These are phyloP conservation scores for Pocillopora damicornis DNA, from an alignment of 64 coral and sea anemone species.

Conservation along the genomic window DNA sequence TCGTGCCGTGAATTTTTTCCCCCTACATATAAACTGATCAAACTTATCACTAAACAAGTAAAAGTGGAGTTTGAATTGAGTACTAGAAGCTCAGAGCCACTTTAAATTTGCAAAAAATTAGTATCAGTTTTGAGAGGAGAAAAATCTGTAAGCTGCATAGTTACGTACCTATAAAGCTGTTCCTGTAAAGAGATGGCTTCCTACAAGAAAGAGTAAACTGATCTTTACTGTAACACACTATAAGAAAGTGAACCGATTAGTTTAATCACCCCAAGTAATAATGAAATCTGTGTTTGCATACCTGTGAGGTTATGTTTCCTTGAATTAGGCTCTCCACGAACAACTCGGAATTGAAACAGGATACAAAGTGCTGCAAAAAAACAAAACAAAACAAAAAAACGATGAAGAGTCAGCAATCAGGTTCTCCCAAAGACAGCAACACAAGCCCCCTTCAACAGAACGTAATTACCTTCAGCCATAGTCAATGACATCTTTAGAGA, in stretches of 20 bases:
- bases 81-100: no score
- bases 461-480: no score
- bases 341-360: conserved; percentile 65
- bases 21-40: no score
- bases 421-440: no score
- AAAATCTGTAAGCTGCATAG: background rate
- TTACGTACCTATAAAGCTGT: conserved; percentile 39
- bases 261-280: background rate
- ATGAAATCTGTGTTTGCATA: conserved; percentile 1
- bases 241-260: no score
- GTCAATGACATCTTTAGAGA: background rate
- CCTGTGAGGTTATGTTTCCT: conserved; percentile 78
- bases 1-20: no score
- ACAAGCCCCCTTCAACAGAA: no score
- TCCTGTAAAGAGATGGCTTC: conserved; percentile 58
- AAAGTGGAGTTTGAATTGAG: no score
- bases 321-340: conserved; percentile 84
- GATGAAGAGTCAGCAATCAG: no score
- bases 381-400: background rate
- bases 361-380: conserved; percentile 70
- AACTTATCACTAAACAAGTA: no score
- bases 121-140: no score
- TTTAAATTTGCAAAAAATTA: background rate
- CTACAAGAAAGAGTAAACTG: background rate
- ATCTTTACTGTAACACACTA: no score